phyloP scores from a whole-genome alignment of 2,888 invertebrate genomes.

The Apodemia duryi region DNA sequence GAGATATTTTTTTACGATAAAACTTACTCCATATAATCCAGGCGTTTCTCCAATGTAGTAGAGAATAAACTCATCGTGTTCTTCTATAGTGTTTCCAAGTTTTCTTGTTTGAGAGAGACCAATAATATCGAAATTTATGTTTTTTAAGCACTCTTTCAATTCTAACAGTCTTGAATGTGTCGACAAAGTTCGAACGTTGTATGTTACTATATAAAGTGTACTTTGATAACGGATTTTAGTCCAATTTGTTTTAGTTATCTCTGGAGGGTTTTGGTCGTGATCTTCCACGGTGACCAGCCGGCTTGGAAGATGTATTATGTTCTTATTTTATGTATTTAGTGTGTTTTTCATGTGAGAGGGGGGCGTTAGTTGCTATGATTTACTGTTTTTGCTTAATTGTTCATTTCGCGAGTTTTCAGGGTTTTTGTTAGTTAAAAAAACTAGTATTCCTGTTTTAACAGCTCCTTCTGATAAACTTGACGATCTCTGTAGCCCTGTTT shows the following conservation, averaged over 20 bases:
- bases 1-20: not conserved
- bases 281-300: too few relatives aligned
- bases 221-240: too few relatives aligned
- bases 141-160: not conserved
- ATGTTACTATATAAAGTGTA: not conserved
- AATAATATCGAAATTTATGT: not conserved
- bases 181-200: not conserved
- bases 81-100: not conserved
- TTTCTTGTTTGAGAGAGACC: not conserved
- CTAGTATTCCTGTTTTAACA: conserved; percentile 20
- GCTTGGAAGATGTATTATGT: not conserved
- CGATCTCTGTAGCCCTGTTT: conserved; percentile 14
- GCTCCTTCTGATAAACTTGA: conserved; percentile 13
- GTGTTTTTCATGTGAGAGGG: not conserved
- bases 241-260: not conserved
- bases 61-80: not conserved
- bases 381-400: not conserved
- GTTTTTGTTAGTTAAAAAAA: not conserved
- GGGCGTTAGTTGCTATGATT: not conserved
- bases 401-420: not conserved
- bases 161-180: not conserved
- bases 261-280: too few relatives aligned
- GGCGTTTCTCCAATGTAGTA: not conserved
- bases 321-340: not conserved
- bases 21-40: not conserved